A percentile compares a stretch with the other conserved stretches of the same genome.
Evolutionary conservation across 35 echinoderm and acorn worm species (phyloP).

Genomic region (Lytechinus pictus): DNA sequence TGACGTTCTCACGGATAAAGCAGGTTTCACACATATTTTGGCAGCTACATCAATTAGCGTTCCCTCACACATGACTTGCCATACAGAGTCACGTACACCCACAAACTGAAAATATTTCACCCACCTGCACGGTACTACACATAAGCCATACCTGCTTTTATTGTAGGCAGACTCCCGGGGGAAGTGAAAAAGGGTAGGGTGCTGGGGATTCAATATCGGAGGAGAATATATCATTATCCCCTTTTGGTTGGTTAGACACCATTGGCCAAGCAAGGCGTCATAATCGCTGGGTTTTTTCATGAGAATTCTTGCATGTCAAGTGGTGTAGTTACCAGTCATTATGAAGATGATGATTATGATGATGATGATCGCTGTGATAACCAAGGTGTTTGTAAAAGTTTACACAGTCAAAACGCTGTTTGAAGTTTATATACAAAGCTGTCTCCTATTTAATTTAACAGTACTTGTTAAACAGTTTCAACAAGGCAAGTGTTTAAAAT

Average conservation of each 20-base stretch:
- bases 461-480: too few species aligned
- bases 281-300: background rate
- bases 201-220: background rate
- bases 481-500: too few species aligned
- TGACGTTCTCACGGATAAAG: background rate
- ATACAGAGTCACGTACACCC: background rate
- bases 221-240: background rate
- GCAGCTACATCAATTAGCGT: background rate
- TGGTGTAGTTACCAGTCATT: background rate
- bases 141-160: background rate
- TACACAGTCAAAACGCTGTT: background rate
- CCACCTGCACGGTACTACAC: background rate
- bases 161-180: background rate
- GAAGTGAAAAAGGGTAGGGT: background rate
- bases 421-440: too few species aligned
- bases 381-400: background rate
- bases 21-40: background rate
- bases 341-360: background rate
- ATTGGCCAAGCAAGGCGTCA: background rate
- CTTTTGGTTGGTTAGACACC: background rate
- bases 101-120: background rate
- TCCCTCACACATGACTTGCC: background rate
- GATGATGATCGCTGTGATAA: background rate
- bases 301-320: constrained; percentile 2
- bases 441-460: too few species aligned